A percentile compares a stretch with the other conserved stretches of the same genome.
phyloP scores from a whole-genome alignment of 23 tunicate genomes.

The Clavelina lepadiformis region DNA sequence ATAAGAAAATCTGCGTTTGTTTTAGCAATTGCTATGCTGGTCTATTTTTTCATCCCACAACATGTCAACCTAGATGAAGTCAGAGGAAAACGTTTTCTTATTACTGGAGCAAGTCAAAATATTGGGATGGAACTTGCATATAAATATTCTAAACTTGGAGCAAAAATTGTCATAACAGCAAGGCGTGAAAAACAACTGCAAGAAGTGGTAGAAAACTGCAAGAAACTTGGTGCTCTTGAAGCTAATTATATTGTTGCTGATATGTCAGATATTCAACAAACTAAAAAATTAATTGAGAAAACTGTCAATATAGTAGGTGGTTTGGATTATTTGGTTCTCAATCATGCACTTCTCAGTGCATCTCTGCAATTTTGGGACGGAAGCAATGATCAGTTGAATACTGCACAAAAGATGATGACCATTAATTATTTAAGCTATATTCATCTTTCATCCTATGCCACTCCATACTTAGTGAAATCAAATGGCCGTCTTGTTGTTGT shows the following conservation, averaged over 20 bases:
- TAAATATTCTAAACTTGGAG: conserved; percentile 55
- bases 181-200: conserved; percentile 32
- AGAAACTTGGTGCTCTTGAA: conserved; percentile 37
- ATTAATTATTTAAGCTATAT: conserved; percentile 44
- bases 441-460: conserved; percentile 20
- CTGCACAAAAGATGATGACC: no score
- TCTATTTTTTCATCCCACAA: no score
- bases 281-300: conserved; percentile 15
- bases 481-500: conserved; percentile 43
- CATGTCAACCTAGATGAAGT: no score
- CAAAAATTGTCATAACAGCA: conserved; percentile 64
- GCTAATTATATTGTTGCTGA: conserved; percentile 54
- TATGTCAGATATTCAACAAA: conserved; percentile 36
- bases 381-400: no score
- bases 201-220: conserved; percentile 47
- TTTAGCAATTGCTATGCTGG: no score
- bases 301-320: conserved; percentile 53
- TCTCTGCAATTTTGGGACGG: no score
- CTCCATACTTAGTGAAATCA: conserved; percentile 15
- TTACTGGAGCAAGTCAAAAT: conserved; percentile 90
- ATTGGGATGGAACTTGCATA: conserved; percentile 68
- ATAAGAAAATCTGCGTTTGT: no score
- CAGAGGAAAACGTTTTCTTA: conserved; percentile 31
- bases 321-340: conserved; percentile 61
- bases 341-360: no score